These are phyloP conservation scores for Drosophila lacicola DNA, from an alignment of 2,888 invertebrate genomes.

Conservation along the genomic window DNA sequence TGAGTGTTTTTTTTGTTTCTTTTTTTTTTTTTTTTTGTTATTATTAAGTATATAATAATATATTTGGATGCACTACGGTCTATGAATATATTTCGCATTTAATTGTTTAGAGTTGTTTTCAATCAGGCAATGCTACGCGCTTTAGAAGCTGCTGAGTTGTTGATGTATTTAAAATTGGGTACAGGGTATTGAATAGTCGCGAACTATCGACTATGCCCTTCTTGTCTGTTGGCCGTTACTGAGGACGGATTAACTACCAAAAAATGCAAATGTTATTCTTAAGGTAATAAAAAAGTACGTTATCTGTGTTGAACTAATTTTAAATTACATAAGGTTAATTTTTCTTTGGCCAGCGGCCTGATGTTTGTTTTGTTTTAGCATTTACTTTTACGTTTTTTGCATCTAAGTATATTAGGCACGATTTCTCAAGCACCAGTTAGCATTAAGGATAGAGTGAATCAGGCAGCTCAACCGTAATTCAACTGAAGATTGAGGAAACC, in stretches of 20 bases:
- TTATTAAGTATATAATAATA: constrained; percentile 15
- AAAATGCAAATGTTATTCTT: constrained; percentile 53
- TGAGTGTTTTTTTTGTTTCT: background rate
- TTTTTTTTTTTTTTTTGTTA: background rate
- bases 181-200: constrained; percentile 44
- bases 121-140: constrained; percentile 19
- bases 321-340: constrained; percentile 21
- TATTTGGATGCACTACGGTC: constrained; percentile 32
- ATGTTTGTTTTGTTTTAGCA: background rate
- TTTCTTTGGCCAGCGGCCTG: constrained; percentile 8
- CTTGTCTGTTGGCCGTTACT: constrained; percentile 52
- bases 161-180: constrained; percentile 29
- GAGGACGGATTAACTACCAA: constrained; percentile 65
- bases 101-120: background rate
- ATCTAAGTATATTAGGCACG: constrained; percentile 40
- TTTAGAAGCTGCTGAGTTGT: constrained; percentile 29
- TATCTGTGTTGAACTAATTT: constrained; percentile 38
- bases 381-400: constrained; percentile 1
- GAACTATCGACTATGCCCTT: constrained; percentile 25
- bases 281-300: constrained; percentile 34
- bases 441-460: constrained; percentile 32
- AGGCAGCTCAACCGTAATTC: constrained; percentile 55
- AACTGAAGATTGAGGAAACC: constrained; percentile 62
- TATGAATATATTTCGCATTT: constrained; percentile 6
- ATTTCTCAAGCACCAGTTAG: constrained; percentile 59